Evolutionary conservation across 2,797 vertebrate genomes (phyloP).

Genomic region (Syngnathus acus): DNA sequence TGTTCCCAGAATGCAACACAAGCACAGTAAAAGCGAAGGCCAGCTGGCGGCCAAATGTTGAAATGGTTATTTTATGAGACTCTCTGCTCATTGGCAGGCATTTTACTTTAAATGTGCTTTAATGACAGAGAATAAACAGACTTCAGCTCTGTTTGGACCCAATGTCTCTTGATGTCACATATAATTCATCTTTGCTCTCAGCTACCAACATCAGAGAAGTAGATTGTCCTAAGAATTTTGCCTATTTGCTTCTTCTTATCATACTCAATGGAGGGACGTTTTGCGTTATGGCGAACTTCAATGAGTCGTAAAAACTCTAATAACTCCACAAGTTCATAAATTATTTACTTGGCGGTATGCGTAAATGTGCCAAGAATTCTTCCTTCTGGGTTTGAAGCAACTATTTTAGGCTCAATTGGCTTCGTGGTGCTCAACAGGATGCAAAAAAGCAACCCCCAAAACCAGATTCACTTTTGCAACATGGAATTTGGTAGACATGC

Average conservation of each 20-base stretch:
- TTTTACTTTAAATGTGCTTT: background rate
- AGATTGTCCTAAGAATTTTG: background rate
- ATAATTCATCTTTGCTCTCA: background rate
- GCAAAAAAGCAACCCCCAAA: too few species aligned
- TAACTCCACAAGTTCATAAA: background rate
- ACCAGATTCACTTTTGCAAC: too few species aligned
- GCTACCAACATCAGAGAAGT: background rate
- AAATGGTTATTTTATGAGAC: constrained; percentile 1
- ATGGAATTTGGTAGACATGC: too few species aligned
- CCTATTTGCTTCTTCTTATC: background rate
- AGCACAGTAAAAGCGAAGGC: background rate
- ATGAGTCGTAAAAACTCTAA: background rate
- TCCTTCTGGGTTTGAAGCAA: too few species aligned
- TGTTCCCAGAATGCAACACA: constrained; percentile 3
- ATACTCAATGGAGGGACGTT: background rate
- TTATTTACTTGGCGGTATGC: background rate
- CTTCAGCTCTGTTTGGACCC: background rate
- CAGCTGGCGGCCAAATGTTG: constrained; percentile 4
- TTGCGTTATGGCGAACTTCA: background rate
- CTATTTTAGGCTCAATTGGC: too few species aligned
- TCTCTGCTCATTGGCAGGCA: background rate
- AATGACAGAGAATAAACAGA: background rate
- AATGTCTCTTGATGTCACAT: background rate
- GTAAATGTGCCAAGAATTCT: too few species aligned
- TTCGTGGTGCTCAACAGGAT: too few species aligned